phyloP scores from a whole-genome alignment of 2,797 vertebrate species.

The Gymnopithys bicolor region DNA sequence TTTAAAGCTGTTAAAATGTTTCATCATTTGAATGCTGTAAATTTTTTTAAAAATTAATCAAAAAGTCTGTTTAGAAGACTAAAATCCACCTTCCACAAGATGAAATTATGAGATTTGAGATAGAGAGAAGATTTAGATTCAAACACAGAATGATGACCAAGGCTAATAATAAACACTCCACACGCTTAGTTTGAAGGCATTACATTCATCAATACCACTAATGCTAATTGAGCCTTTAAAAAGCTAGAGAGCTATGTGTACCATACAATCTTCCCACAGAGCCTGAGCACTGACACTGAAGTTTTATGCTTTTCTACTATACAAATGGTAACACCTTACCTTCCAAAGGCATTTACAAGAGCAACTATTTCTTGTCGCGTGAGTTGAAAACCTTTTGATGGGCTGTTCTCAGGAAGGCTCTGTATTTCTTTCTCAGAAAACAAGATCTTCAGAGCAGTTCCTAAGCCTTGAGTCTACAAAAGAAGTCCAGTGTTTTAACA shows the following conservation, averaged over 20 bases:
- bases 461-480: conserved; percentile 90
- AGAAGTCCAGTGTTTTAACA: background rate
- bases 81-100: background rate
- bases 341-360: conserved; percentile 90
- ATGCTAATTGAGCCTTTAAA: background rate
- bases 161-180: background rate
- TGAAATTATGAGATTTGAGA: background rate
- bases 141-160: background rate
- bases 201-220: background rate
- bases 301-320: background rate
- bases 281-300: background rate
- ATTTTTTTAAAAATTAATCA: background rate
- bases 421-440: conserved; percentile 97
- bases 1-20: background rate
- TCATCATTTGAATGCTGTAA: background rate
- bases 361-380: conserved; percentile 94
- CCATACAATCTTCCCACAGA: background rate
- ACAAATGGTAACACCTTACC: conserved; percentile 74
- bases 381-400: conserved; percentile 94
- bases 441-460: conserved; percentile 93
- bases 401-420: conserved; percentile 89
- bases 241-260: background rate
- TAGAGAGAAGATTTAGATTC: background rate
- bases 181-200: background rate
- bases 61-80: background rate